Conservation (phyloP, 1,140 invertebrate genomes). For the Solenopsis fugax region DNA sequence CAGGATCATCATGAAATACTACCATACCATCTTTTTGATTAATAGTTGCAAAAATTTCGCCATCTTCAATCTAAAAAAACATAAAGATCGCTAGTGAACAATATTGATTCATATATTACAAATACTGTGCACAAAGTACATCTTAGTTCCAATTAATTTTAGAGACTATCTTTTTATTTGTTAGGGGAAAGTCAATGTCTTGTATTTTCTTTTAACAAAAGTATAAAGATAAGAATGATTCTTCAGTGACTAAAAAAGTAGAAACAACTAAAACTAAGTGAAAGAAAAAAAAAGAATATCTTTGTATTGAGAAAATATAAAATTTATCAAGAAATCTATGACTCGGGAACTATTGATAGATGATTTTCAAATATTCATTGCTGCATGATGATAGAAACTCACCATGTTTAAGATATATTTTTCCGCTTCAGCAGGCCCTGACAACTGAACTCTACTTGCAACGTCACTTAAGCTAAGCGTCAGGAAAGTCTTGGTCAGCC, state of each 20-base stretch:
- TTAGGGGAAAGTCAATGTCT: neutral
- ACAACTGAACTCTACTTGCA: constrained; percentile 95
- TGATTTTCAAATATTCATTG: neutral
- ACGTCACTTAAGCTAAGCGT: constrained; percentile 98
- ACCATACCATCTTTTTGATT: constrained; percentile 99
- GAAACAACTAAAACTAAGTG: neutral
- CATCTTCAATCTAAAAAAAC: constrained; percentile 95
- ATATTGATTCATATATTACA: neutral
- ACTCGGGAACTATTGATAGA: neutral
- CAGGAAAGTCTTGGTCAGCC: constrained; percentile 98
- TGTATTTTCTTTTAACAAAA: neutral
- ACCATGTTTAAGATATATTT: constrained; percentile 98
- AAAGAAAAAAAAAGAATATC: neutral
- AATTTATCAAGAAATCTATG: neutral
- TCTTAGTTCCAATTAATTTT: neutral
- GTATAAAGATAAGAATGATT: neutral
- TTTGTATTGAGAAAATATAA: neutral
- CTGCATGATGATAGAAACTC: constrained; percentile 70
- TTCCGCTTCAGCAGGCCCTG: constrained; percentile 95
- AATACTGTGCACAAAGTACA: neutral
- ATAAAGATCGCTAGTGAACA: neutral
- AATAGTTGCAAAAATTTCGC: constrained; percentile 98
- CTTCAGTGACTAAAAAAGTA: neutral
- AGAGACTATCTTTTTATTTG: neutral
- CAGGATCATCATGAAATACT: constrained; percentile 97